Percentiles rank a stretch among this genome's conserved stretches.
phyloP scores from a whole-genome alignment of 2,888 invertebrate genomes.

The Cataglyphis albicans region DNA sequence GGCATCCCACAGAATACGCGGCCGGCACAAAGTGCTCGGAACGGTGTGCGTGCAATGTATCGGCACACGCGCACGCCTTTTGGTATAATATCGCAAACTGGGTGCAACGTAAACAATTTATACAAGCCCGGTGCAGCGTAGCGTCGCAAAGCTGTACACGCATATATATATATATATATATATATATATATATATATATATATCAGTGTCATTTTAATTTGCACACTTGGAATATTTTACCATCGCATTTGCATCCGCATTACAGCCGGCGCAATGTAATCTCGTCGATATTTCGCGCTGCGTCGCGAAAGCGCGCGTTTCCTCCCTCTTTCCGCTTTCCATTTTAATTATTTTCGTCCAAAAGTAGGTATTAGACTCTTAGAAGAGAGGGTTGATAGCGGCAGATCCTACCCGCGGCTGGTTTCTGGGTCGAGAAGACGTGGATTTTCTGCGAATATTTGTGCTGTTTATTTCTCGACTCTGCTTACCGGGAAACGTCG shows the following conservation, averaged over 20 bases:
- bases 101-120: conserved; percentile 83
- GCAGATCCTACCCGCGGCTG: conserved; percentile 26
- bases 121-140: conserved; percentile 69
- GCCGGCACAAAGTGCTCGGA: conserved; percentile 56
- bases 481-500: conserved; percentile 73
- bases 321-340: conserved; percentile 76
- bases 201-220: conserved; percentile 85
- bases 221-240: conserved; percentile 85
- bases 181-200: conserved; percentile 78
- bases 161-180: conserved; percentile 63
- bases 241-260: conserved; percentile 85
- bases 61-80: conserved; percentile 62
- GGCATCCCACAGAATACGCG: conserved; percentile 43
- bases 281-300: conserved; percentile 85
- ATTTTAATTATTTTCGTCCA: conserved; percentile 83
- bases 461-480: conserved; percentile 77
- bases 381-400: conserved; percentile 63
- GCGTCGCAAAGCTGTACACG: conserved; percentile 68
- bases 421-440: conserved; percentile 57
- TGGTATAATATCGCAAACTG: conserved; percentile 79
- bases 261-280: conserved; percentile 83
- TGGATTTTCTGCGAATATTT: conserved; percentile 79
- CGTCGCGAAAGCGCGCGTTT: conserved; percentile 69
- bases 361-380: conserved; percentile 70
- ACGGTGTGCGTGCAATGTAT: conserved; percentile 54